Conservation (phyloP, 2,113 vertebrate genomes). For the Dasypus novemcinctus region DNA sequence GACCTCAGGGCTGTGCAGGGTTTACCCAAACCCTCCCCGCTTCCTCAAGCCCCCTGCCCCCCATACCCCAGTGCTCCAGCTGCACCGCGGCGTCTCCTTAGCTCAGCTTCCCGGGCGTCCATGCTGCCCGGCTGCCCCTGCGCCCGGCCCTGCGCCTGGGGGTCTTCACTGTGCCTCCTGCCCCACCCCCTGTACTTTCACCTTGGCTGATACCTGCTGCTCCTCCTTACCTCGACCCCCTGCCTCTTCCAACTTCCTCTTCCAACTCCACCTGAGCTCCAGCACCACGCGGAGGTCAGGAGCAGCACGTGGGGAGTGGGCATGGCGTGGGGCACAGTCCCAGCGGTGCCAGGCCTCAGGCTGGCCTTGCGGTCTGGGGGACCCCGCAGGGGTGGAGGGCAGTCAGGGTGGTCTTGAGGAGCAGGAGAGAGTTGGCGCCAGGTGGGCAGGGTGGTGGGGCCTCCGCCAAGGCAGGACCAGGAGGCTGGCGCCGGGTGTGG, state of each 20-base stretch:
- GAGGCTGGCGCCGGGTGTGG: rapidly evolving
- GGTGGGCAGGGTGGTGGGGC: background rate
- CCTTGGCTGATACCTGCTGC: background rate
- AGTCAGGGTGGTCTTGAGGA: background rate
- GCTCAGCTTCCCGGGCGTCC: background rate
- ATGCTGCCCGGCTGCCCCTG: background rate
- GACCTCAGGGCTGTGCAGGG: no score
- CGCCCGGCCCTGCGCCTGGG: no score
- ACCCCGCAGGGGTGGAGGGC: background rate
- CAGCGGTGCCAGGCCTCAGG: background rate
- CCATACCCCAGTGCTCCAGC: background rate
- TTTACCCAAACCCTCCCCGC: rapidly evolving
- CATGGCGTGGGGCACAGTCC: rapidly evolving
- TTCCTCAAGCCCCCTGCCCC: background rate
- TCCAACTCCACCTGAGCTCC: background rate
- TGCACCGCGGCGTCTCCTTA: rapidly evolving
- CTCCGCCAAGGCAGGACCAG: rapidly evolving
- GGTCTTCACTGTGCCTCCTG: background rate
- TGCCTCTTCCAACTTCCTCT: rapidly evolving
- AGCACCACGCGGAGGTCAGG: background rate
- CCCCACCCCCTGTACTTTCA: rapidly evolving
- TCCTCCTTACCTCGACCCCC: background rate
- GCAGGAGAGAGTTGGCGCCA: rapidly evolving
- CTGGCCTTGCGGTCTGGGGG: background rate
- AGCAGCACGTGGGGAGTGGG: background rate